Percentiles rank a stretch among this genome's conserved stretches.
Conservation (phyloP, 1,140 invertebrate species). For the Drosophila varians region DNA sequence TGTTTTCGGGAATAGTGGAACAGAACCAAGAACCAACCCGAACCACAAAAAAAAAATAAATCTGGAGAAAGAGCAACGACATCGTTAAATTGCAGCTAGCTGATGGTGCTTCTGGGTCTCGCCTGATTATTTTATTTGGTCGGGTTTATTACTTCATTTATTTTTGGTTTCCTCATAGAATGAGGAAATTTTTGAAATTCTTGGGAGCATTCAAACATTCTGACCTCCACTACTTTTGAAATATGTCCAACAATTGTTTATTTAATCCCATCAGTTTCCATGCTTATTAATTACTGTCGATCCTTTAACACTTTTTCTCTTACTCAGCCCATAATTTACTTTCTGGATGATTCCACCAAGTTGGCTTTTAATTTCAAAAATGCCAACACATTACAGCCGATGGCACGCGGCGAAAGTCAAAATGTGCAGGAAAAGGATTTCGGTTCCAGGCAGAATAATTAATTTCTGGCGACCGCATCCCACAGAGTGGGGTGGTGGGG, state of each 20-base stretch:
- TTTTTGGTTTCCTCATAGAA: neutral
- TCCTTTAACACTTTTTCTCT: slow-evolving; percentile 33
- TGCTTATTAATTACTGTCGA: neutral
- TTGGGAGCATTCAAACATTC: no score
- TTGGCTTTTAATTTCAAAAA: slow-evolving; percentile 26
- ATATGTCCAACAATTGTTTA: no score
- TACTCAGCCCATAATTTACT: slow-evolving; percentile 9
- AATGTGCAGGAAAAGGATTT: slow-evolving; percentile 35
- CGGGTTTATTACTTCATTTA: slow-evolving; percentile 36
- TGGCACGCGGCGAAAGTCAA: slow-evolving; percentile 55
- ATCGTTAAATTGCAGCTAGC: slow-evolving; percentile 48
- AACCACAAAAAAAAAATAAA: slow-evolving; percentile 30
- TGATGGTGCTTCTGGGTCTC: slow-evolving; percentile 2
- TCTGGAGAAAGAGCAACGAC: slow-evolving; percentile 50
- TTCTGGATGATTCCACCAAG: slow-evolving; percentile 3
- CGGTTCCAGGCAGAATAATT: slow-evolving; percentile 39
- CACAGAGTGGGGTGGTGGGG: neutral
- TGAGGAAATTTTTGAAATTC: neutral
- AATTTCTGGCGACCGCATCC: slow-evolving; percentile 22
- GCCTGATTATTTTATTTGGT: slow-evolving; percentile 27
- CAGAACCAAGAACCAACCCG: slow-evolving; percentile 8
- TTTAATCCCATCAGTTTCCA: neutral
- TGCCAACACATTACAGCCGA: slow-evolving; percentile 12
- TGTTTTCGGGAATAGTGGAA: slow-evolving; percentile 33
- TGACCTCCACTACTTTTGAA: no score